Percentiles rank a stretch among this genome's conserved stretches.
Evolutionary conservation across 1,140 invertebrate genomes (phyloP).

Genomic region (Nymphalis io): DNA sequence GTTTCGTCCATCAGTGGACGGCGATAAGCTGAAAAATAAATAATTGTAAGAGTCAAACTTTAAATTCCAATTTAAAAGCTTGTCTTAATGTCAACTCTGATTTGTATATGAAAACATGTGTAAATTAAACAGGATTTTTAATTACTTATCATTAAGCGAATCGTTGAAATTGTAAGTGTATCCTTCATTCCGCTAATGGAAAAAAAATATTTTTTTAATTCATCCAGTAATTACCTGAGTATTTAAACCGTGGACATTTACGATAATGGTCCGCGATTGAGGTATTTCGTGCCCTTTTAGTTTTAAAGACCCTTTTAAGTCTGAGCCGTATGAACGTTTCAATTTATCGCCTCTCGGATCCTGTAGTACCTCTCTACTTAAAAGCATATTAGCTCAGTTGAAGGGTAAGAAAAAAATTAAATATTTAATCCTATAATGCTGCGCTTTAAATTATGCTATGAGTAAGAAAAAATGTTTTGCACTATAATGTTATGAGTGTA

Average conservation of each 20-base stretch:
- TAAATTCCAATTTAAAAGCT: no score
- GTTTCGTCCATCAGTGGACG: no score
- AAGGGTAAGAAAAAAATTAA: conserved; percentile 17
- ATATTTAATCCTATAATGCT: background rate
- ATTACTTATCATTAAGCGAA: conserved; percentile 1
- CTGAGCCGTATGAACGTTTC: conserved; percentile 33
- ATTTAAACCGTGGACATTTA: conserved; percentile 20
- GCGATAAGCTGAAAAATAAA: no score
- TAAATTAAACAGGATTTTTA: background rate
- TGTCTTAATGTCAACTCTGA: no score
- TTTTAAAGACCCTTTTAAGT: conserved; percentile 31
- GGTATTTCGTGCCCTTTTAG: conserved; percentile 31
- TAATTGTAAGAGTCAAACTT: no score
- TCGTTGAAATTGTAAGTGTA: conserved; percentile 1
- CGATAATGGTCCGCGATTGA: conserved; percentile 27
- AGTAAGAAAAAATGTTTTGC: no score
- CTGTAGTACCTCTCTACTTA: conserved; percentile 28
- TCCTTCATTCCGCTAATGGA: conserved; percentile 18
- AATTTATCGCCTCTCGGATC: conserved; percentile 37
- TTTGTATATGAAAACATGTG: no score
- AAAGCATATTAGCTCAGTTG: conserved; percentile 31
- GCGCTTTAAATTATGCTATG: conserved; percentile 2
- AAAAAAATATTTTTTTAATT: conserved; percentile 18
- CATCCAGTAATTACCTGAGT: conserved; percentile 5
- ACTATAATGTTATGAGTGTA: no score